A percentile compares a stretch with the other conserved stretches of the same genome.
phyloP scores from a whole-genome alignment of 2,888 invertebrate species.

The Tiphia femorata region DNA sequence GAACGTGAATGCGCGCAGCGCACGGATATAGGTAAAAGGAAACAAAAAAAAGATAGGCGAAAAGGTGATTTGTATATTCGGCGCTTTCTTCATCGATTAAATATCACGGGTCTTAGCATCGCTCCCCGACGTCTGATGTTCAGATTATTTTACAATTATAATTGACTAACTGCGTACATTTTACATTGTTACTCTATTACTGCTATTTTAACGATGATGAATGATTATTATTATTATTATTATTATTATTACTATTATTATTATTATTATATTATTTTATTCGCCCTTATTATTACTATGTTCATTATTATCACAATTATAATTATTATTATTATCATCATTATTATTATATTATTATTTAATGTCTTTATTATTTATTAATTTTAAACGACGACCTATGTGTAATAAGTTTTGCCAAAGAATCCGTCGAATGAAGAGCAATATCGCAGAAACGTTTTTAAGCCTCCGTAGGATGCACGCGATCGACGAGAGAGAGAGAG shows the following conservation, averaged over 20 bases:
- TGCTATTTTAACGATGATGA: constrained; percentile 39
- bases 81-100: too few species aligned
- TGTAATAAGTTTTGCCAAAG: constrained; percentile 70
- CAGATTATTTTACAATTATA: constrained; percentile 32
- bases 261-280: constrained; percentile 29
- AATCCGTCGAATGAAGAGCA: constrained; percentile 56
- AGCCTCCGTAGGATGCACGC: constrained; percentile 43
- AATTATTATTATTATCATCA: constrained; percentile 47
- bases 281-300: constrained; percentile 20
- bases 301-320: constrained; percentile 40
- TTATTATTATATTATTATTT: constrained; percentile 60
- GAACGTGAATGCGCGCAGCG: neutral
- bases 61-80: too few species aligned
- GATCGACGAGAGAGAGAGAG: constrained; percentile 17
- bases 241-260: constrained; percentile 42
- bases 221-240: constrained; percentile 47
- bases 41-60: neutral
- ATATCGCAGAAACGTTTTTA: constrained; percentile 53
- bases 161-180: constrained; percentile 36
- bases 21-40: neutral
- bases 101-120: too few species aligned
- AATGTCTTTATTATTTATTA: constrained; percentile 66
- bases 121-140: constrained; percentile 33
- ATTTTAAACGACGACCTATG: constrained; percentile 66
- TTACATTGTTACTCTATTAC: constrained; percentile 28